Evolutionary conservation across 2,888 invertebrate species (phyloP).

Genomic region (Drosophila trichaetosa): DNA sequence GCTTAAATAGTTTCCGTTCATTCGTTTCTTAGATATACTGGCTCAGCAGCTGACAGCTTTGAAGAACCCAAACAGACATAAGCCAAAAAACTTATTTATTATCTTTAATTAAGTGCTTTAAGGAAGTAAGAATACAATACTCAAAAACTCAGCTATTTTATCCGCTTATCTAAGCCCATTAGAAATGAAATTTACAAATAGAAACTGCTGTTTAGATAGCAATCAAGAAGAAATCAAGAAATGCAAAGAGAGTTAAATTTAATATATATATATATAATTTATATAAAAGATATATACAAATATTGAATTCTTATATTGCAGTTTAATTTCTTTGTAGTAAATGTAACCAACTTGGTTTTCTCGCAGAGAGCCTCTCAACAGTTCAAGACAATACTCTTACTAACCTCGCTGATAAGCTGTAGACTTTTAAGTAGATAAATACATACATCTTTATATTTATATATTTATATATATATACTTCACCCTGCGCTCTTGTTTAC

Average conservation of each 20-base stretch:
- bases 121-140: background rate
- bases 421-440: constrained; percentile 7
- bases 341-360: background rate
- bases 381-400: constrained; percentile 1
- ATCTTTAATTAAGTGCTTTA: constrained; percentile 8
- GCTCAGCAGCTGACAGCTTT: background rate
- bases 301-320: background rate
- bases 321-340: background rate
- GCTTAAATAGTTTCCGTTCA: constrained; percentile 11
- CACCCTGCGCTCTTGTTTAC: constrained; percentile 29
- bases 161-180: constrained; percentile 3
- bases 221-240: background rate
- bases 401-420: constrained; percentile 25
- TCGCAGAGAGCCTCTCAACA: background rate
- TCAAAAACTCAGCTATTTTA: background rate
- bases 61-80: constrained; percentile 10
- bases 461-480: constrained; percentile 14
- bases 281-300: background rate
- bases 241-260: background rate
- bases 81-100: constrained; percentile 29
- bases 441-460: constrained; percentile 10
- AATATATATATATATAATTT: background rate
- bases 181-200: background rate
- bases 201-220: background rate
- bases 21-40: background rate